Evolutionary conservation across 2,888 invertebrate species (phyloP).

Genomic region (Eudasyphora cyanicolor): DNA sequence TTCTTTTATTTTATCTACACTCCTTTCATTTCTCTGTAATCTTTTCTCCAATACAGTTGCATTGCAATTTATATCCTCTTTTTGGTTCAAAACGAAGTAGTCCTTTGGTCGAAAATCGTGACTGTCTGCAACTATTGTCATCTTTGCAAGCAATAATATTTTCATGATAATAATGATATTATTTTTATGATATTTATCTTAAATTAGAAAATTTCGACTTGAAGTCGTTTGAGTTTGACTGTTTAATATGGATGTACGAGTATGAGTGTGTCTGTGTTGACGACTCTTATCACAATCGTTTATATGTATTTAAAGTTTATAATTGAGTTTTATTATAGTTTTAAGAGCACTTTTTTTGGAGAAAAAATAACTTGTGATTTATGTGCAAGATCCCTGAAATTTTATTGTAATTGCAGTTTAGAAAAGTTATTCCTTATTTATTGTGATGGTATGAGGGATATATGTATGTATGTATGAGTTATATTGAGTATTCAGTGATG

Average conservation of each 20-base stretch:
- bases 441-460: neutral
- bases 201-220: conserved; percentile 1
- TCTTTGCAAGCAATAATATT: neutral
- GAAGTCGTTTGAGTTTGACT: neutral
- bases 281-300: conserved; percentile 23
- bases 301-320: conserved; percentile 26
- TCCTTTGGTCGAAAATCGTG: neutral
- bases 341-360: neutral
- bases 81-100: neutral
- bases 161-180: conserved; percentile 20
- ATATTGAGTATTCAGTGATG: too few species aligned
- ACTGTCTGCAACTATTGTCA: neutral
- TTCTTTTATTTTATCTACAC: neutral
- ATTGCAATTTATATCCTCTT: neutral
- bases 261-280: neutral
- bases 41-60: neutral
- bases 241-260: neutral
- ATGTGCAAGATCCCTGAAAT: neutral
- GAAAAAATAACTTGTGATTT: neutral
- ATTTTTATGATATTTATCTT: conserved; percentile 35
- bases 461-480: too few species aligned
- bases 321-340: conserved; percentile 48
- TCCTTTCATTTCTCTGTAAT: neutral
- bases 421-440: neutral
- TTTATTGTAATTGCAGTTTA: neutral